phyloP scores from a whole-genome alignment of 1,140 invertebrate genomes.

The Ceratina calcarata region DNA sequence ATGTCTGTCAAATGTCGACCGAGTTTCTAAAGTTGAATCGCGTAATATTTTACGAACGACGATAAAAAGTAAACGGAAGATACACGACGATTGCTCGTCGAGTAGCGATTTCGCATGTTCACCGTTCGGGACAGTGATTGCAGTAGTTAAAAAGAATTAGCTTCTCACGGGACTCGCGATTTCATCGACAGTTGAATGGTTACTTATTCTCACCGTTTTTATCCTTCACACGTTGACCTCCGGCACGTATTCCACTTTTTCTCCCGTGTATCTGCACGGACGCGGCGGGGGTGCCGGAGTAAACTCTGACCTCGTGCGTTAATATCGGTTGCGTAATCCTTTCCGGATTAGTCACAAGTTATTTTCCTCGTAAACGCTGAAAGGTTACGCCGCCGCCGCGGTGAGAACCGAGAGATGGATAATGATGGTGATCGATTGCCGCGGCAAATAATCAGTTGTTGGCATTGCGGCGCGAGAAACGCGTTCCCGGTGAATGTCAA shows the following conservation, averaged over 20 bases:
- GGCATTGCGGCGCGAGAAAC: conserved; percentile 31
- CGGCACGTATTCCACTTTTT: no score
- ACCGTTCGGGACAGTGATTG: no score
- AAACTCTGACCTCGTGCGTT: conserved; percentile 11
- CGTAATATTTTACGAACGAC: no score
- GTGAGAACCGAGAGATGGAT: conserved; percentile 38
- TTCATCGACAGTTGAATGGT: neutral
- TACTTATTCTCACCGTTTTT: neutral
- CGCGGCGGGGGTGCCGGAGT: neutral
- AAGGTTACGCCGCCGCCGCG: conserved; percentile 39
- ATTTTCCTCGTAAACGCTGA: conserved; percentile 22
- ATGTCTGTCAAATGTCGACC: no score
- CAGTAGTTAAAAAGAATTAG: neutral
- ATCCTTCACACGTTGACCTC: neutral
- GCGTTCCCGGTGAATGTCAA: conserved; percentile 49
- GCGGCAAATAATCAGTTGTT: conserved; percentile 27
- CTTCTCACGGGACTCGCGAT: neutral
- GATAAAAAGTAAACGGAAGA: no score
- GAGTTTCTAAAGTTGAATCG: no score
- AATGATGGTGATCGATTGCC: conserved; percentile 43
- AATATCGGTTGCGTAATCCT: conserved; percentile 28
- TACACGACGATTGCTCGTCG: no score
- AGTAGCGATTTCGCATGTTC: no score
- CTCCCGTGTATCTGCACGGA: no score
- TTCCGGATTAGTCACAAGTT: conserved; percentile 33